phyloP scores from a whole-genome alignment of 2,888 invertebrate genomes.

The Microctonus aethiopoides region DNA sequence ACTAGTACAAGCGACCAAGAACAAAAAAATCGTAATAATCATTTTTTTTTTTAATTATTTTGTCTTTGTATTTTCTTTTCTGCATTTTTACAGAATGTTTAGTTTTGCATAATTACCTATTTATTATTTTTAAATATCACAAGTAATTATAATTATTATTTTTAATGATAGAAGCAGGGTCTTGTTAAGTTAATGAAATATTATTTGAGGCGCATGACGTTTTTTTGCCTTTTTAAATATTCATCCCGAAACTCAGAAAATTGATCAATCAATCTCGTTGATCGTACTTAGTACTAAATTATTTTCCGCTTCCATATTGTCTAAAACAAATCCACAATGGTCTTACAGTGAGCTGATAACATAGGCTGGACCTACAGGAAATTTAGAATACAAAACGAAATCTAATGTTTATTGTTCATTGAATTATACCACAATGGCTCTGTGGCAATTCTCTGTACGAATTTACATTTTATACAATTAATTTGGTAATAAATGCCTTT shows the following conservation, averaged over 20 bases:
- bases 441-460: conserved; percentile 57
- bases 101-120: conserved; percentile 44
- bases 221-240: background rate
- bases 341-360: conserved; percentile 35
- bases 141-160: background rate
- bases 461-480: conserved; percentile 65
- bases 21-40: background rate
- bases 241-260: background rate
- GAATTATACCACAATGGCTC: conserved; percentile 54
- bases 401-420: conserved; percentile 52
- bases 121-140: conserved; percentile 51
- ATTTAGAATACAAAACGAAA: conserved; percentile 53
- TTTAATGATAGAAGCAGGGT: background rate
- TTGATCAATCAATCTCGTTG: background rate
- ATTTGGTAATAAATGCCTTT: conserved; percentile 63
- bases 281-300: conserved; percentile 9
- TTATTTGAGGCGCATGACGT: background rate
- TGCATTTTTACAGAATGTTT: conserved; percentile 35
- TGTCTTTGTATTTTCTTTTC: conserved; percentile 2
- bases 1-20: conserved; percentile 6
- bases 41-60: background rate
- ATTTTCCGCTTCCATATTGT: background rate
- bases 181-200: background rate
- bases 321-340: conserved; percentile 19
- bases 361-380: conserved; percentile 61